A percentile compares a stretch with the other conserved stretches of the same genome.
Evolutionary conservation across 2,797 vertebrate genomes (phyloP).

Genomic region (Acanthopagrus latus): DNA sequence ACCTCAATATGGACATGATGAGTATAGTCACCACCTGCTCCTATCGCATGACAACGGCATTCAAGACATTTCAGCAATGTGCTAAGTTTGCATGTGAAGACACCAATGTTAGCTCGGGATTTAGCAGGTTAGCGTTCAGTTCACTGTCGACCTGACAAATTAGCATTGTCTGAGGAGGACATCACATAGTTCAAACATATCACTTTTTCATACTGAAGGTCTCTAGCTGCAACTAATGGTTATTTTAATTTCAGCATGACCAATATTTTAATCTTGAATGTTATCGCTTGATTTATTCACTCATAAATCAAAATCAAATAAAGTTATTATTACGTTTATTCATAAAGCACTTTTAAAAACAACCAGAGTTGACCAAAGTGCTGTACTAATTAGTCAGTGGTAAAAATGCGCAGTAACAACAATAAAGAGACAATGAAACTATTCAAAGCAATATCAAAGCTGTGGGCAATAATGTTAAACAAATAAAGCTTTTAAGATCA

Average conservation of each 20-base stretch:
- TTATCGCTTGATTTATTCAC: too few species aligned
- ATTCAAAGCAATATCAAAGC: too few species aligned
- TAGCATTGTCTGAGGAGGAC: slow-evolving; percentile 18
- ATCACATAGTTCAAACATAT: not conserved
- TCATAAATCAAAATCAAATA: too few species aligned
- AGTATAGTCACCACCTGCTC: slow-evolving; percentile 62
- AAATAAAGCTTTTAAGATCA: too few species aligned
- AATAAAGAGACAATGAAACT: too few species aligned
- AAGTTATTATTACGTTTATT: too few species aligned
- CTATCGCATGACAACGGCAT: slow-evolving; percentile 48
- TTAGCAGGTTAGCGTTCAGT: slow-evolving; percentile 28
- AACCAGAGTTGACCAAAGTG: too few species aligned
- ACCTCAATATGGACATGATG: slow-evolving; percentile 28
- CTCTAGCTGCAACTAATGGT: not conserved
- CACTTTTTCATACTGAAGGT: too few species aligned
- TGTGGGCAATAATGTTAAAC: too few species aligned
- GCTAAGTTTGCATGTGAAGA: slow-evolving; percentile 49
- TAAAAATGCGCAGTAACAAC: too few species aligned
- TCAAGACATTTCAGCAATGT: slow-evolving; percentile 42
- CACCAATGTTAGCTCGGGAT: not conserved
- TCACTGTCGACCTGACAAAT: slow-evolving; percentile 8
- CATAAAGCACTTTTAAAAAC: too few species aligned
- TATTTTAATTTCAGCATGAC: not conserved
- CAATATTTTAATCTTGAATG: not conserved
- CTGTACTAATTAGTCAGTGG: too few species aligned